These are phyloP conservation scores for Seira ritae DNA, from an alignment of 2,888 invertebrate species.

Conservation along the genomic window DNA sequence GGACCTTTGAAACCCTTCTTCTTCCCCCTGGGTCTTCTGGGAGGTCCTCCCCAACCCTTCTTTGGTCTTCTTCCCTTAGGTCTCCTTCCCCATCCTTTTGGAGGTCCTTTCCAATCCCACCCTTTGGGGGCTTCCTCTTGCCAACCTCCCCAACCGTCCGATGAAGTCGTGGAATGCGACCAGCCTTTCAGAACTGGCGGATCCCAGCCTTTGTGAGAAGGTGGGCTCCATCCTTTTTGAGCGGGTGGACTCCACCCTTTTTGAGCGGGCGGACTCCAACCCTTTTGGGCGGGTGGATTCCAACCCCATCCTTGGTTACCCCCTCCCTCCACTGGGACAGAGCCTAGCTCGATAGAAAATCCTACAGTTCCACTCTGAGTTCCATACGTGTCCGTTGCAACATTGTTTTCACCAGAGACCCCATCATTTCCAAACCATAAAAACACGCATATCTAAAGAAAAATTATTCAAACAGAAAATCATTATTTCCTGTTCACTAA, in stretches of 20 bases:
- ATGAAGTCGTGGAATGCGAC: too few relatives aligned
- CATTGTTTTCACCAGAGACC: conserved; percentile 12
- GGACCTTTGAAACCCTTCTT: conserved; percentile 31
- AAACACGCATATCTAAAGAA: conserved; percentile 41
- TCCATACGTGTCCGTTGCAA: neutral
- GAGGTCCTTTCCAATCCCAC: conserved; percentile 3
- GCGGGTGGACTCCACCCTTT: conserved; percentile 22
- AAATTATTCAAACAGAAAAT: neutral
- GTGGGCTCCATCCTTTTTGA: conserved; percentile 32
- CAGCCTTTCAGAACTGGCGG: conserved; percentile 22
- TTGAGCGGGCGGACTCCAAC: conserved; percentile 21
- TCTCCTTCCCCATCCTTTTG: conserved; percentile 19
- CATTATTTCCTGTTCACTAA: neutral
- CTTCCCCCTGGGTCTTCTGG: conserved; percentile 15
- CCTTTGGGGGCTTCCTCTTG: neutral
- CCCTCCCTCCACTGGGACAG: conserved; percentile 26
- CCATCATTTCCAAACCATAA: conserved; percentile 45
- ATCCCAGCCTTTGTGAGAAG: conserved; percentile 20
- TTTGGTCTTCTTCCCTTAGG: conserved; percentile 32
- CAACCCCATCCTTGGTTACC: conserved; percentile 46
- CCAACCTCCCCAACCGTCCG: neutral
- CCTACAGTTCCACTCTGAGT: conserved; percentile 13
- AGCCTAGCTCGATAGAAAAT: conserved; percentile 50
- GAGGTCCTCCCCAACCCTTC: conserved; percentile 35
- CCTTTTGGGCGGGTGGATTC: conserved; percentile 5